Evolutionary conservation across 2,888 invertebrate species (phyloP).

Genomic region (Plagiodera versicolora): DNA sequence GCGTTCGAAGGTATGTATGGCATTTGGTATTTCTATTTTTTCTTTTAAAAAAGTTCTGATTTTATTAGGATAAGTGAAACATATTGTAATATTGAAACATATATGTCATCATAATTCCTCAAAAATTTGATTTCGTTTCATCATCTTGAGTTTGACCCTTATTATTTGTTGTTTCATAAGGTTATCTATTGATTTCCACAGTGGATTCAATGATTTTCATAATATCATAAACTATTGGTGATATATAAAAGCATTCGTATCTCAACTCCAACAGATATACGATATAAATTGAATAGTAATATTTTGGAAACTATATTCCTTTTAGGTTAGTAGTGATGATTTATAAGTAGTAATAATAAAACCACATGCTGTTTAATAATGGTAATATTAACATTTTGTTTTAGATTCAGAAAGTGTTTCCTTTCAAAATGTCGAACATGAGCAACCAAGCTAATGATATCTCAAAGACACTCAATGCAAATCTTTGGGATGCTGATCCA

Average conservation of each 20-base stretch:
- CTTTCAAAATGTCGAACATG: conserved; percentile 69
- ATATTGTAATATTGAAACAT: not conserved
- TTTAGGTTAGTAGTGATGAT: not conserved
- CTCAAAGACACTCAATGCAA: conserved; percentile 60
- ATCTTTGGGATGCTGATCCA: conserved; percentile 79
- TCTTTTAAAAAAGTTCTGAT: too few species aligned
- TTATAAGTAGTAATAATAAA: too few species aligned
- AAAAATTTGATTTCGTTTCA: not conserved
- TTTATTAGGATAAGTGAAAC: too few species aligned
- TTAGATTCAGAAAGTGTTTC: conserved; percentile 21
- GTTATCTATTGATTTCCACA: conserved; percentile 13
- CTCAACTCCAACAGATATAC: not conserved
- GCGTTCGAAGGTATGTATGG: conserved; percentile 33
- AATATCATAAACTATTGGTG: not conserved
- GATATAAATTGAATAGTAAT: not conserved
- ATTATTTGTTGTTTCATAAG: not conserved
- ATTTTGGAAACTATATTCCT: not conserved
- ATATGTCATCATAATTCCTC: not conserved
- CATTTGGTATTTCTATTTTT: too few species aligned
- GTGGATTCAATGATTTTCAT: not conserved
- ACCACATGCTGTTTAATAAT: too few species aligned
- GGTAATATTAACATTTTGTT: too few species aligned
- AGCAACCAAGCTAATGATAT: conserved; percentile 34
- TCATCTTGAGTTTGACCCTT: not conserved
- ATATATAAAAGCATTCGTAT: conserved; percentile 7